These are phyloP conservation scores for Brachypteracias leptosomus DNA, from an alignment of 2,113 vertebrate species.

Conservation along the genomic window DNA sequence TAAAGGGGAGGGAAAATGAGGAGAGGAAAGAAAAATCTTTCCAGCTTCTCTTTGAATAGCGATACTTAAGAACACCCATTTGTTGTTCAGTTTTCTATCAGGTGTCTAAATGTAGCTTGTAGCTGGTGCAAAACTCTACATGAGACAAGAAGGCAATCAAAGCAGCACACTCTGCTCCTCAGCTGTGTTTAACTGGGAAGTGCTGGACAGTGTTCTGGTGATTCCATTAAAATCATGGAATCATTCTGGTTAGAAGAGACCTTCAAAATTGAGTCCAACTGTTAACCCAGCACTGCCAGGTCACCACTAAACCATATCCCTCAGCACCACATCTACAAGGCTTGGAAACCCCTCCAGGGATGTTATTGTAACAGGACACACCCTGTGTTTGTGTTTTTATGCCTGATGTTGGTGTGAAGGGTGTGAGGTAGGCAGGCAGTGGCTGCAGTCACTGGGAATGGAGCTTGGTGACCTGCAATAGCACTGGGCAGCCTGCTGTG, in stretches of 20 bases:
- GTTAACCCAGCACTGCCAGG: neutral
- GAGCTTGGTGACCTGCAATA: neutral
- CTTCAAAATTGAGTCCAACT: neutral
- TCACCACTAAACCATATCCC: too few relatives aligned
- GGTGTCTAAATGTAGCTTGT: neutral
- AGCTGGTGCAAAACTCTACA: neutral
- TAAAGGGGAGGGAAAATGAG: neutral
- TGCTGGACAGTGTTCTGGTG: neutral
- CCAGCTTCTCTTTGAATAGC: neutral
- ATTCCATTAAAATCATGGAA: neutral
- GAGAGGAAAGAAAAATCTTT: neutral
- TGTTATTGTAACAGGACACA: accelerated
- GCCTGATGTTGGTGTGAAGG: neutral
- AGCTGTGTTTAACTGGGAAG: neutral
- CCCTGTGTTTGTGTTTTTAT: neutral
- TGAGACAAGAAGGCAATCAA: neutral
- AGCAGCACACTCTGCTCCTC: neutral
- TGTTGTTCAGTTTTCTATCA: neutral
- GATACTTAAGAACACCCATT: neutral
- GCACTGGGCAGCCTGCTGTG: accelerated
- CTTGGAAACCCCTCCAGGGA: too few relatives aligned
- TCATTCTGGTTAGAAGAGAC: neutral
- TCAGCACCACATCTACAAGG: too few relatives aligned
- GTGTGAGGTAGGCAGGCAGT: neutral
- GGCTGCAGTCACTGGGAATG: neutral